phyloP scores from a whole-genome alignment of 2,797 vertebrate species.

The Paedocypris micromegethes region DNA sequence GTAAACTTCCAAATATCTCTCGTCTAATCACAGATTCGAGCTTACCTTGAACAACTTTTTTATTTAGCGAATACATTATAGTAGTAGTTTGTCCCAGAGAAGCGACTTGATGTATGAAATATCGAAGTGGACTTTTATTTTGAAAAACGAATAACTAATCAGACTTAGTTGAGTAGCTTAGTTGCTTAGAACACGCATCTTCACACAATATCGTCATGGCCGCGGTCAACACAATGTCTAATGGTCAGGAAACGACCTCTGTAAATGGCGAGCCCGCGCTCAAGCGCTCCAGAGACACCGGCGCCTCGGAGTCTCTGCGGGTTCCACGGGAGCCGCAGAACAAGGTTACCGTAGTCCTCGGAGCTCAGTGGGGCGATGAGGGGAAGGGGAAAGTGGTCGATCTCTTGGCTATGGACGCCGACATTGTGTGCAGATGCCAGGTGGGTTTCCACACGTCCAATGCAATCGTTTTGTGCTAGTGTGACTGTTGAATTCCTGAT shows the following conservation, averaged over 20 bases:
- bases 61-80: too few relatives aligned
- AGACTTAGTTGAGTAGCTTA: neutral
- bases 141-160: neutral
- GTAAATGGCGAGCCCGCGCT: conserved; percentile 65
- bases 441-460: conserved; percentile 43
- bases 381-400: conserved; percentile 81
- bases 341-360: conserved; percentile 78
- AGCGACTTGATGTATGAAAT: neutral
- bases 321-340: conserved; percentile 63
- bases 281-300: conserved; percentile 52
- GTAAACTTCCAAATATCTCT: neutral
- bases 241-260: conserved; percentile 51
- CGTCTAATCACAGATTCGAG: too few relatives aligned
- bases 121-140: conserved; percentile 11
- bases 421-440: conserved; percentile 79
- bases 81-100: neutral
- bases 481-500: too few relatives aligned
- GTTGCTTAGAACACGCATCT: neutral
- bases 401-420: conserved; percentile 76
- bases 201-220: conserved; percentile 60
- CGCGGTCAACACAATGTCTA: conserved; percentile 57
- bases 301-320: conserved; percentile 36
- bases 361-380: conserved; percentile 80
- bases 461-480: neutral
- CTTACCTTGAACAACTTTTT: neutral